Percentiles rank a stretch among this genome's conserved stretches.
phyloP scores from a whole-genome alignment of 1,140 invertebrate genomes.

The Pomacea maculata region DNA sequence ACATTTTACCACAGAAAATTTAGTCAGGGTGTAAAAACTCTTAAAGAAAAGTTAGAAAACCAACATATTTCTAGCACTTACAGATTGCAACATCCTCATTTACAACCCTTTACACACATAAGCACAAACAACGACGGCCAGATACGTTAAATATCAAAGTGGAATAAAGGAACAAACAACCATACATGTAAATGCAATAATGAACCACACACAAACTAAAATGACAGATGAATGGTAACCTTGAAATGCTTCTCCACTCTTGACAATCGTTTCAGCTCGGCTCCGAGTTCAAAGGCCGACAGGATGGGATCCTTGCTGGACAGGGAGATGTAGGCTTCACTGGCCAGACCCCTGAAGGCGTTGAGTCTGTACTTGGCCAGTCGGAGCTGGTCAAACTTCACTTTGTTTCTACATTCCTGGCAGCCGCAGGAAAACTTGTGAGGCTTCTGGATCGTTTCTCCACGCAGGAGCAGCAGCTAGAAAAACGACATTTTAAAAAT shows the following conservation, averaged over 20 bases:
- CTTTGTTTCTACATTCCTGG: conserved; percentile 67
- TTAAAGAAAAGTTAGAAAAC: too few relatives aligned
- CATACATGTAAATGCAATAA: too few relatives aligned
- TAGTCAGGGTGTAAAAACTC: background rate
- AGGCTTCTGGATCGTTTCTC: conserved; percentile 66
- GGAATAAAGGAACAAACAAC: too few relatives aligned
- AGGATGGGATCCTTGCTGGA: conserved; percentile 75
- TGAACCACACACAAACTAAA: too few relatives aligned
- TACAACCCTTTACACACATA: too few relatives aligned
- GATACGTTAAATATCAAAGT: too few relatives aligned
- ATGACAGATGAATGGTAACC: conserved; percentile 29
- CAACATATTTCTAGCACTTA: too few relatives aligned
- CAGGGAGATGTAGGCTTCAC: conserved; percentile 73
- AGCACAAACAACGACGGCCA: too few relatives aligned
- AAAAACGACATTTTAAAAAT: too few relatives aligned
- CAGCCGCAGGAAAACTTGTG: conserved; percentile 73
- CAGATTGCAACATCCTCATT: too few relatives aligned
- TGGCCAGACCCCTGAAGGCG: conserved; percentile 61
- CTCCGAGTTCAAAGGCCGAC: conserved; percentile 71
- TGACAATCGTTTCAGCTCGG: conserved; percentile 67
- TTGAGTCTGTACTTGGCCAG: conserved; percentile 62
- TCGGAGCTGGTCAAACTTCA: conserved; percentile 60
- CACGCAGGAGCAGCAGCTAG: conserved; percentile 54
- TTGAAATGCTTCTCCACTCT: conserved; percentile 70
- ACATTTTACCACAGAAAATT: background rate